phyloP scores from a whole-genome alignment of 2,797 vertebrate species.

The Heliangelus exortis region DNA sequence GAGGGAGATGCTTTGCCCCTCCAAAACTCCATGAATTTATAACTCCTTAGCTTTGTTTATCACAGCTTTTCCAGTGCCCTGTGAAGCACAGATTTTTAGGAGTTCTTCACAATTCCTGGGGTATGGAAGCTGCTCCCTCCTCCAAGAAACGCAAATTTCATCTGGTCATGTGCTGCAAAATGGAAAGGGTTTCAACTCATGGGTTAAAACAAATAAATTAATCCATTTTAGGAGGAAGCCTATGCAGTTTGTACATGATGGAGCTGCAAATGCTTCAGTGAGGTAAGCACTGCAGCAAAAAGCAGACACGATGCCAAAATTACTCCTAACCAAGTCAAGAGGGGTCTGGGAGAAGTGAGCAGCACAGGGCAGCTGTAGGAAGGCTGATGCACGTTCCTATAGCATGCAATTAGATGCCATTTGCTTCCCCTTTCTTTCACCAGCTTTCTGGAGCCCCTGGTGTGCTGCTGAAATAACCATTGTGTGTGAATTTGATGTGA shows the following conservation, averaged over 20 bases:
- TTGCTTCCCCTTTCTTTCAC: background rate
- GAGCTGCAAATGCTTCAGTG: background rate
- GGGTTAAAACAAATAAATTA: background rate
- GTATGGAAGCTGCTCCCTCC: background rate
- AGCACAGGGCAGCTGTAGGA: slow-evolving; percentile 41
- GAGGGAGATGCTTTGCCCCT: background rate
- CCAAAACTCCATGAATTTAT: background rate
- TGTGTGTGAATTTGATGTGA: background rate
- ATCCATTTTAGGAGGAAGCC: background rate
- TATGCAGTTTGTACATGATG: fast-evolving
- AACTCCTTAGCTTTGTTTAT: background rate
- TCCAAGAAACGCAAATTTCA: background rate
- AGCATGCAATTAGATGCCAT: background rate
- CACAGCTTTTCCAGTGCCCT: background rate
- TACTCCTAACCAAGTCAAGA: background rate
- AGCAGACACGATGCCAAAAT: background rate
- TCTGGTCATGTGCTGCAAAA: background rate
- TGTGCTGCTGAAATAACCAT: background rate
- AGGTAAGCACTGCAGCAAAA: background rate
- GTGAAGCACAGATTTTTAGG: background rate
- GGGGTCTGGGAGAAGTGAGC: slow-evolving; percentile 7
- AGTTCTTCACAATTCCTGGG: background rate
- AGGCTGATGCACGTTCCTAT: background rate
- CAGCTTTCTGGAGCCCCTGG: background rate
- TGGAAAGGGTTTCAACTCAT: background rate